Base-by-base conservation (phyloP, 2,888 invertebrate species). In the Rhagonycha fulva region DNA sequence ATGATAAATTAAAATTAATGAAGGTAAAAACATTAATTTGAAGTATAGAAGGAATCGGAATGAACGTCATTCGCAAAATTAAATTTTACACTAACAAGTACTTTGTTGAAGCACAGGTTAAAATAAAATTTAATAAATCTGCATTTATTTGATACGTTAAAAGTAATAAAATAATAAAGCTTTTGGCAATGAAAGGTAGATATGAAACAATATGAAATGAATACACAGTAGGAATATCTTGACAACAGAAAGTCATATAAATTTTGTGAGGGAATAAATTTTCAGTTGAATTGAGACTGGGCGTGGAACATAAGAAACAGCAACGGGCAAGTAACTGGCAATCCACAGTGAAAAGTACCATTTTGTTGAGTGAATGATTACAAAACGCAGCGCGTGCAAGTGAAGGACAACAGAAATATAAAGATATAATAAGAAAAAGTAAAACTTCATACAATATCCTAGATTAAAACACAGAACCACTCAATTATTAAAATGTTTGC, bases 351-450 rank as follows among this genome's bases (percentile, higher is more conserved):
- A 83, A 82, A 84, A 85, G 84, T 84, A 83, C 83, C 83, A 84
- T 85, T 47, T 85, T 84, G 84, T 84, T 84, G 82, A 83, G 81
- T 84, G 83, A 83, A 84, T 82, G 83, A 84, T 84, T 84, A 84
- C 85, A 82, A 83, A 85, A 84, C 82, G 82, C 79, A 81, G 78
- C 82, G 83, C 82, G 83, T 83, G 83, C 80, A 80, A 80, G 81
- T 83, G 82, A 83, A 82, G 82, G 80, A 77, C 67, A 76, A 66
- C 76, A 63, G 60, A 62, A 67, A 70, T 67, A 71, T 28, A 30
- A 62, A 72, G 67, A 30, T 71, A 62, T n/a, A 66, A 66, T 66
- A 74, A 62, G 70, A 69, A 23, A 66, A 30, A 73, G 68, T 69
- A 70, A 72, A 71, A 76, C 70, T 67, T 73, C 47, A 47, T 47